Conservation (phyloP, 2,888 invertebrate genomes). For the Cacoxenus indagator region DNA sequence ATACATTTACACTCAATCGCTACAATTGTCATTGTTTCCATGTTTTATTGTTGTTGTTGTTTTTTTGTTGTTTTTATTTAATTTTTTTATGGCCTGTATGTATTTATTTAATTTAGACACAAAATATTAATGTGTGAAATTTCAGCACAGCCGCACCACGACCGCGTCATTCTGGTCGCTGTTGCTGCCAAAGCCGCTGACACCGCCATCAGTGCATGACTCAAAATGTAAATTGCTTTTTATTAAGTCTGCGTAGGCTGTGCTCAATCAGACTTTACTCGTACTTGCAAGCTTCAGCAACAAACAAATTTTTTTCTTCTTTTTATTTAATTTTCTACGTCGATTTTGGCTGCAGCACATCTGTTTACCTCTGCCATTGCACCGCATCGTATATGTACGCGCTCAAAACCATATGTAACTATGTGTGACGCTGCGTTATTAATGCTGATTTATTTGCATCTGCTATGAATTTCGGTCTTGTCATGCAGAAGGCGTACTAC, state of each 20-base stretch:
- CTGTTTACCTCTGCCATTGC: too few relatives aligned
- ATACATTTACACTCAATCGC: too few relatives aligned
- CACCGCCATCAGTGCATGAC: constrained; percentile 36
- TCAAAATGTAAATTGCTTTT: constrained; percentile 45
- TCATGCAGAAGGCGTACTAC: too few relatives aligned
- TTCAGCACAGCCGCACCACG: constrained; percentile 26
- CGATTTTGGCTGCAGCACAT: constrained; percentile 12
- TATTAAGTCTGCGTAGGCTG: constrained; percentile 14
- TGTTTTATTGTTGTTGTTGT: too few relatives aligned
- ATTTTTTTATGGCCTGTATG: too few relatives aligned
- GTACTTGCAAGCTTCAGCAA: neutral
- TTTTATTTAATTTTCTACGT: constrained; percentile 10
- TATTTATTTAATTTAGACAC: constrained; percentile 33
- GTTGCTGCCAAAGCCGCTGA: constrained; percentile 19
- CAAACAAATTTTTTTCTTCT: neutral
- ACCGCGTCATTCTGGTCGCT: too few relatives aligned
- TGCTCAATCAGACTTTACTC: constrained; percentile 10
- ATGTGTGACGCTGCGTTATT: constrained; percentile 36
- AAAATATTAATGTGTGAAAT: constrained; percentile 54
- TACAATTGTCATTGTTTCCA: too few relatives aligned
- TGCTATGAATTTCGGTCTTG: constrained; percentile 43
- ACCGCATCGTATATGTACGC: too few relatives aligned
- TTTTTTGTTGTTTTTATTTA: too few relatives aligned
- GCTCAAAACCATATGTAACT: constrained; percentile 21
- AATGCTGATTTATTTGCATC: constrained; percentile 61